These are phyloP conservation scores for Dreissena polymorpha DNA, from an alignment of 1,140 invertebrate species.

Conservation along the genomic window DNA sequence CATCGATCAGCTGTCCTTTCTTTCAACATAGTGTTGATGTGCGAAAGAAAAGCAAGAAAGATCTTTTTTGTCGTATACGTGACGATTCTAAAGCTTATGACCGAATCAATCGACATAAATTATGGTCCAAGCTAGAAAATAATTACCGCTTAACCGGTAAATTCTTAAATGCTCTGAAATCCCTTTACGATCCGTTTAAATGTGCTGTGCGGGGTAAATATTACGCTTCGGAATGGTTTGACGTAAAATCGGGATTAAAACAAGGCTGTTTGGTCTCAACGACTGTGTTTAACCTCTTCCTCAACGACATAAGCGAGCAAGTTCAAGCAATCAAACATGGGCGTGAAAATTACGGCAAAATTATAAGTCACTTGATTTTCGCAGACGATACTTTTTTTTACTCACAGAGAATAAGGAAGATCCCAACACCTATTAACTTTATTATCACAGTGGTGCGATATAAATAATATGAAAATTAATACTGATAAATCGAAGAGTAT, in stretches of 20 bases:
- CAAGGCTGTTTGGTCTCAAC: not conserved
- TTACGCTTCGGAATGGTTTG: not conserved
- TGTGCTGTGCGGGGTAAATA: not conserved
- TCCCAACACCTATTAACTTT: constrained; percentile 7
- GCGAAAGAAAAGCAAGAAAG: constrained; percentile 30
- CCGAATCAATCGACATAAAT: constrained; percentile 18
- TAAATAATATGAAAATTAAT: constrained; percentile 17
- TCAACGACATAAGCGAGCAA: constrained; percentile 2
- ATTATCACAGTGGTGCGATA: constrained; percentile 8
- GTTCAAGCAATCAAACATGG: constrained; percentile 1
- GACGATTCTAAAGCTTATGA: constrained; percentile 50
- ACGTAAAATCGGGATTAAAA: constrained; percentile 26
- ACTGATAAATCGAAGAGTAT: constrained; percentile 30
- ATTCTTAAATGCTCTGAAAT: constrained; percentile 6
- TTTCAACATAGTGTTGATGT: constrained; percentile 26
- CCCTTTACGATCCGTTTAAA: not conserved
- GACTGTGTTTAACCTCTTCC: constrained; percentile 15
- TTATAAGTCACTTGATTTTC: constrained; percentile 8
- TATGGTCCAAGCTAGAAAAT: constrained; percentile 25
- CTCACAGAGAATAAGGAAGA: constrained; percentile 30
- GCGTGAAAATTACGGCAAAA: constrained; percentile 11
- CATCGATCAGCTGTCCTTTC: constrained; percentile 33
- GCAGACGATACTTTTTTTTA: constrained; percentile 30
- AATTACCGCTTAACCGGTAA: not conserved
- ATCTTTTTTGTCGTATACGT: constrained; percentile 29